Conservation (phyloP, 2,113 vertebrate species). For the Cochlearius cochlearius region DNA sequence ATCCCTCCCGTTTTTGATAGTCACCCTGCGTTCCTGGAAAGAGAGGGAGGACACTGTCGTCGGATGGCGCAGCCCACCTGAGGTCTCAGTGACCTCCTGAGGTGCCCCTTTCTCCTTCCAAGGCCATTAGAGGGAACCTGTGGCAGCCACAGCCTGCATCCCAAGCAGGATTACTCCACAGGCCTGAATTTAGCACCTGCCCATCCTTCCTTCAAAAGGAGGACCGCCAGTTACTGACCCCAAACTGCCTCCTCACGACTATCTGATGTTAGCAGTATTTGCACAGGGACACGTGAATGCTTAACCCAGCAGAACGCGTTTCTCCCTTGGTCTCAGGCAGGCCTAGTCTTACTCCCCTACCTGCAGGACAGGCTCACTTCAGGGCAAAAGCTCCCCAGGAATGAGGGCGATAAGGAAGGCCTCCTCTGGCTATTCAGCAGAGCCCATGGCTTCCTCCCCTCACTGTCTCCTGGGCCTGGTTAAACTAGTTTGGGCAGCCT, state of each 20-base stretch:
- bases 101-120: background rate
- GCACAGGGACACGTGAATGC: background rate
- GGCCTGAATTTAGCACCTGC: background rate
- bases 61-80: background rate
- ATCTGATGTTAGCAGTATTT: background rate
- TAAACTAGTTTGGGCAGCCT: slow-evolving; percentile 34
- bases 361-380: background rate
- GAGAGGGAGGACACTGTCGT: accelerated
- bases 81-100: background rate
- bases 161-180: background rate
- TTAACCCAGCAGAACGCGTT: background rate
- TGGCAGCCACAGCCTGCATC: background rate
- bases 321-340: background rate
- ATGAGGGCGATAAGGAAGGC: background rate
- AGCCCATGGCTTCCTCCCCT: background rate
- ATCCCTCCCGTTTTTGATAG: background rate
- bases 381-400: background rate
- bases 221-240: background rate
- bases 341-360: background rate
- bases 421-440: background rate
- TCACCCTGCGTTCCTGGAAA: background rate
- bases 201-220: background rate
- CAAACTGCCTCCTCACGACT: background rate
- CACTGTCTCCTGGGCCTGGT: background rate
- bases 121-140: background rate